Percentiles rank a stretch among this genome's conserved stretches.
These are phyloP conservation scores for Uria lomvia DNA, from an alignment of 2,113 vertebrate species.

Conservation along the genomic window DNA sequence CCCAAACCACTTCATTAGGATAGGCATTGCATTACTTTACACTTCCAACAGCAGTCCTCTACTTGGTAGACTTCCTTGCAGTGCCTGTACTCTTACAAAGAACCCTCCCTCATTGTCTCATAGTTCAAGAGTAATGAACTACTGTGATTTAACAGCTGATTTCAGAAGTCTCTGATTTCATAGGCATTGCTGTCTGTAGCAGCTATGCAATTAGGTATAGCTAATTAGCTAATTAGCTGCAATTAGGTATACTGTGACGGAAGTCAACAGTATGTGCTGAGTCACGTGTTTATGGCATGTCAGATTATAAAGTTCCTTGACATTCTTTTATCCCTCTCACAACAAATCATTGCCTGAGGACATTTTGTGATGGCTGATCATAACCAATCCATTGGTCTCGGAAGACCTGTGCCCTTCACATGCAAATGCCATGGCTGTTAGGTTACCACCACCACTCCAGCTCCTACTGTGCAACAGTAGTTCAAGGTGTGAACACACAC, in stretches of 20 bases:
- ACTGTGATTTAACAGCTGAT: not conserved
- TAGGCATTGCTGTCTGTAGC: not conserved
- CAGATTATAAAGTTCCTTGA: not conserved
- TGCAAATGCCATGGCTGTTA: not conserved
- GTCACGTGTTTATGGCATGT: not conserved
- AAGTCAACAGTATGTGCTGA: not conserved
- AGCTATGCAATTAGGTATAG: not conserved
- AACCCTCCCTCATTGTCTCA: not conserved
- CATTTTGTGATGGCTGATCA: not conserved
- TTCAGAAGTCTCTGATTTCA: not conserved
- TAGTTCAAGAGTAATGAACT: not conserved
- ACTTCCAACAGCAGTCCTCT: not conserved
- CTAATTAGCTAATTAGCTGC: too few relatives aligned
- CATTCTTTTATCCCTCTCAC: not conserved
- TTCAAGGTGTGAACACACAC: accelerated
- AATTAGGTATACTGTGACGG: not conserved
- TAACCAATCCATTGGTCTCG: not conserved
- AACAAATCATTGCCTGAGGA: not conserved
- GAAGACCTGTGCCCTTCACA: not conserved
- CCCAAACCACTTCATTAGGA: not conserved
- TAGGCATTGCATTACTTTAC: not conserved
- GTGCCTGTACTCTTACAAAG: not conserved
- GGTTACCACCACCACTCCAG: accelerated
- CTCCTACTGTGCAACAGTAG: not conserved
- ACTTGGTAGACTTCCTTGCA: not conserved